Base-by-base conservation (phyloP, 2,797 vertebrate species). In the Mormyrops boulengeri region DNA sequence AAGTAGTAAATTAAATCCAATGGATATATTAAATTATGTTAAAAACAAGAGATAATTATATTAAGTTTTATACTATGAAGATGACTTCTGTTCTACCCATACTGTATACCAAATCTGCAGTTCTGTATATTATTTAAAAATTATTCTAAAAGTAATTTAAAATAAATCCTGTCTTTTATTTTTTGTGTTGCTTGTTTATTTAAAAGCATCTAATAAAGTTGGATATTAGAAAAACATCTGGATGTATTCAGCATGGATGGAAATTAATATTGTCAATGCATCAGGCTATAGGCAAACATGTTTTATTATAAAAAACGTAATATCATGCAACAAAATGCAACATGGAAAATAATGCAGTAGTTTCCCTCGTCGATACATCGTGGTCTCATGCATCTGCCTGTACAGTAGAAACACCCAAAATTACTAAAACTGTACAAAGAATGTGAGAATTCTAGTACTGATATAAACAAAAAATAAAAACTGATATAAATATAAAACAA, bases 21-120 rank as follows among this genome's bases (percentile, higher is more conserved):
- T 93, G 93, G 89, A 93, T 95, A 92, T 96, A 95, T 96, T 96
- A 96, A 96, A 94, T 94, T 95, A 95, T 94, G 89, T 95, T 94
- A 92, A 90, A 86, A 62, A 91, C 53, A 87, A 91, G 89, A 89
- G 89, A 89, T 89, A 89, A 91, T 82, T 47, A 88, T 90, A 89
- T 62, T 50, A 89, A 55, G 82, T 94, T 94, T 95, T 94, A 92
- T 95, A 94, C 90, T 90, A 90, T 73, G 89, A 92, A 85, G 88
- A 90, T 92, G 60, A 66, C 62, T 90, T 91, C 73, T 89, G 89
- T 89, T 90, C 55, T 91, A 89, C 50, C 77, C 87, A 91, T 89
- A 4, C 89, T 92, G 92, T 89, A 91, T 90, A 85, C 73, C 57
- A 87, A 89, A 86, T 55, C 88, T 62, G 41, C 22, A 47, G 19